Percentiles rank a stretch among this genome's conserved stretches.
Evolutionary conservation across 2,888 invertebrate species (phyloP).

Genomic region (Ommatoiulus sabulosus): DNA sequence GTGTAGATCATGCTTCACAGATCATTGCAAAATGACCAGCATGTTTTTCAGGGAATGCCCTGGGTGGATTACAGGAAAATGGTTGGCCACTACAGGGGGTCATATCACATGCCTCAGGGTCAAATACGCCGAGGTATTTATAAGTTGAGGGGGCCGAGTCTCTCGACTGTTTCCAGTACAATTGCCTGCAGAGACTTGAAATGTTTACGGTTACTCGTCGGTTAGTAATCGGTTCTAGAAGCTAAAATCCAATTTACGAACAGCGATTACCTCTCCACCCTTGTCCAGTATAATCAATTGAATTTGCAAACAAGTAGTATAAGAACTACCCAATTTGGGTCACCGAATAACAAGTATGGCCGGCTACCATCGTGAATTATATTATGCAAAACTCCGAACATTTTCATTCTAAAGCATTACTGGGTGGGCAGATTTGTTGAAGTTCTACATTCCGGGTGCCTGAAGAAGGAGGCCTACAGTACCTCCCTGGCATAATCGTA

Average conservation of each 20-base stretch:
- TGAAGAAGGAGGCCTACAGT: background rate
- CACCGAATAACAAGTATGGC: background rate
- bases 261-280: background rate
- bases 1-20: background rate
- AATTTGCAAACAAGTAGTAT: background rate
- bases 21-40: background rate
- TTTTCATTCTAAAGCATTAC: background rate
- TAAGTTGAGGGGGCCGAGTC: background rate
- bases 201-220: background rate
- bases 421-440: slow-evolving; percentile 22
- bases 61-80: background rate
- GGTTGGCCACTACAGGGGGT: background rate
- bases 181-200: background rate
- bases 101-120: background rate
- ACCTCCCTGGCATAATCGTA: background rate
- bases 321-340: background rate
- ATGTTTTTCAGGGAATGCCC: background rate
- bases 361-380: background rate
- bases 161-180: background rate
- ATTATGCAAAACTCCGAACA: background rate
- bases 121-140: background rate
- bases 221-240: no score
- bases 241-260: background rate
- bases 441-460: slow-evolving; percentile 16
- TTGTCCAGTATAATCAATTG: background rate